Evolutionary conservation across 2,797 vertebrate species (phyloP).

Genomic region (Takifugu rubripes): DNA sequence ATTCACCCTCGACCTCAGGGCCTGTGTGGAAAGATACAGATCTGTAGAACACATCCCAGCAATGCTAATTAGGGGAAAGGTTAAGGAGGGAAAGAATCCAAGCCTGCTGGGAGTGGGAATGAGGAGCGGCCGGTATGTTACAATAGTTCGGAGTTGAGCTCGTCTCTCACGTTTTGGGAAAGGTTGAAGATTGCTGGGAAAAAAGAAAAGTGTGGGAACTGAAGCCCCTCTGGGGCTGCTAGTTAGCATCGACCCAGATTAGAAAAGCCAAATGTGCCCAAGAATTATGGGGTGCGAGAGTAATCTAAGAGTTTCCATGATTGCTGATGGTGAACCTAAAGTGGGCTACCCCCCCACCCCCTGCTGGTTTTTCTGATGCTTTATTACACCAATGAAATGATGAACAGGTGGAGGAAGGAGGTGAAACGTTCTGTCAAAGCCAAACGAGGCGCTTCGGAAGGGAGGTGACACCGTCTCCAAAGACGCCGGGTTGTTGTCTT

Average conservation of each 20-base stretch:
- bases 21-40: conserved; percentile 44
- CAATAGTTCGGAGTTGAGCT: no score
- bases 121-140: background rate
- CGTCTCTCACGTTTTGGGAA: background rate
- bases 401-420: conserved; percentile 2
- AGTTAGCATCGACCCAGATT: no score
- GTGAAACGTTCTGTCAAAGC: background rate
- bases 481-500: background rate
- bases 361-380: no score
- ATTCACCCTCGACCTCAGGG: conserved; percentile 28
- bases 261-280: no score
- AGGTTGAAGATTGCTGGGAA: background rate
- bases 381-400: background rate
- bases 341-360: no score
- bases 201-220: conserved; percentile 1
- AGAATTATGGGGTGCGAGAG: no score
- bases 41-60: conserved; percentile 16
- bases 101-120: background rate
- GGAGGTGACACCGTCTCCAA: background rate
- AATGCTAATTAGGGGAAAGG: conserved; percentile 39
- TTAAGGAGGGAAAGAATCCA: conserved; percentile 41
- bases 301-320: no score
- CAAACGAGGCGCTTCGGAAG: no score
- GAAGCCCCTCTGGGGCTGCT: no score
- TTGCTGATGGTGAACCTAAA: no score